phyloP scores from a whole-genome alignment of 2,113 vertebrate genomes.

The Loxodonta africana region DNA sequence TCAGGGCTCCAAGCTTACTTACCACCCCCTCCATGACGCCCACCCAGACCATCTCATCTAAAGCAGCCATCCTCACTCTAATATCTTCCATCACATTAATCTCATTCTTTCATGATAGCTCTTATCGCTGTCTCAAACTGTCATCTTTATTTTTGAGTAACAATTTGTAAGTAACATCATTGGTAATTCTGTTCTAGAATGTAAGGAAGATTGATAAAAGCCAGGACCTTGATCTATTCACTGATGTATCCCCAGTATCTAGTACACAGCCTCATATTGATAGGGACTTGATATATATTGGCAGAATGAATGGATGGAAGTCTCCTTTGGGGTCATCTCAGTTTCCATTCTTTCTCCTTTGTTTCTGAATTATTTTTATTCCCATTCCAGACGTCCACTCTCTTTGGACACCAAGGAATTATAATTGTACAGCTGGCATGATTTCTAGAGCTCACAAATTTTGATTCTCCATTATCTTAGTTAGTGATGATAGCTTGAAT shows the following conservation, averaged over 20 bases:
- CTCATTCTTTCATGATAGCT: background rate
- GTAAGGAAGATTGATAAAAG: background rate
- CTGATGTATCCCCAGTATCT: background rate
- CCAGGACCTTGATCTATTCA: background rate
- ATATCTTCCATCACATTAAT: background rate
- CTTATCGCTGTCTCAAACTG: background rate
- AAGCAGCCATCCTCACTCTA: background rate
- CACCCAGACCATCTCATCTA: background rate
- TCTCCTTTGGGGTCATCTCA: background rate
- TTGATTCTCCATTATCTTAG: slow-evolving; percentile 11
- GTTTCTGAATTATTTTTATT: background rate
- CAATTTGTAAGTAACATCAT: background rate
- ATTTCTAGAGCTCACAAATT: background rate
- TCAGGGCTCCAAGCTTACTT: background rate
- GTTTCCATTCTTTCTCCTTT: background rate
- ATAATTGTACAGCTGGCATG: background rate
- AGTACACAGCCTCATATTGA: background rate
- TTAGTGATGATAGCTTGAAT: background rate
- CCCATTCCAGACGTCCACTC: background rate
- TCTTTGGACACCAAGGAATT: background rate
- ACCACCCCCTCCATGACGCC: background rate
- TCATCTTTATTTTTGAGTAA: background rate
- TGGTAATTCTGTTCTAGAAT: background rate
- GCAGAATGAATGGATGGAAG: background rate
- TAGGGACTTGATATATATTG: background rate